Evolutionary conservation across 2,113 vertebrate species (phyloP).

Genomic region (Tyrannus savana): DNA sequence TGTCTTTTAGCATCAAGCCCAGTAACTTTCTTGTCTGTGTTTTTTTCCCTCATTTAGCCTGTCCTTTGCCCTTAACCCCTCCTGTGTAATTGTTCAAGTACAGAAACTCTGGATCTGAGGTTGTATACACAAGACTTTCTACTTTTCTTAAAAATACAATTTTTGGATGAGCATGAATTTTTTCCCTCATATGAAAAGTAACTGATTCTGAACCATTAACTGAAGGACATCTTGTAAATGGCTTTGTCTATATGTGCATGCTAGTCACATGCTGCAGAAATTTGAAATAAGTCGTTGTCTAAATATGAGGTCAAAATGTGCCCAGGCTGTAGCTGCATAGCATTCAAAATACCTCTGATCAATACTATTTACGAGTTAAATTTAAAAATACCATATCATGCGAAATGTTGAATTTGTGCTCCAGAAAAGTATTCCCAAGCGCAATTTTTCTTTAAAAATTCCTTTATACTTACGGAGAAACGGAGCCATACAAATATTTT

Average conservation of each 20-base stretch:
- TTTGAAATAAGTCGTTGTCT: background rate
- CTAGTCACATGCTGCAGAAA: background rate
- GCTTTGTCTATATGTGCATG: background rate
- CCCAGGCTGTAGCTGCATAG: background rate
- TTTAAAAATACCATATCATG: conserved; percentile 8
- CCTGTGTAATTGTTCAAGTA: background rate
- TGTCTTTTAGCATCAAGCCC: background rate
- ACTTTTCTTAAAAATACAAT: background rate
- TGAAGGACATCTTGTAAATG: background rate
- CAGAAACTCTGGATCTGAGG: background rate
- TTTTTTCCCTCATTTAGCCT: background rate
- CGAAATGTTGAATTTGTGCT: background rate
- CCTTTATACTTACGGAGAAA: conserved; percentile 54
- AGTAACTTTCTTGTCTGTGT: background rate
- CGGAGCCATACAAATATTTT: conserved; percentile 67
- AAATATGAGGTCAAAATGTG: background rate
- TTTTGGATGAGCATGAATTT: background rate
- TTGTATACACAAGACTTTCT: background rate
- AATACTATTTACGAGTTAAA: background rate
- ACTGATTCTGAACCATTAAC: background rate
- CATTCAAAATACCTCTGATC: conserved; percentile 10
- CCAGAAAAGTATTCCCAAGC: conserved; percentile 47
- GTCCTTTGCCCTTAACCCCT: background rate
- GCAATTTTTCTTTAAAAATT: conserved; percentile 58
- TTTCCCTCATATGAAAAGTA: background rate